Evolutionary conservation across 92 coral and sea anemone genomes (phyloP), one percentile per base, ranked within the genome.

Genomic region (Phenganax subtilis): DNA sequence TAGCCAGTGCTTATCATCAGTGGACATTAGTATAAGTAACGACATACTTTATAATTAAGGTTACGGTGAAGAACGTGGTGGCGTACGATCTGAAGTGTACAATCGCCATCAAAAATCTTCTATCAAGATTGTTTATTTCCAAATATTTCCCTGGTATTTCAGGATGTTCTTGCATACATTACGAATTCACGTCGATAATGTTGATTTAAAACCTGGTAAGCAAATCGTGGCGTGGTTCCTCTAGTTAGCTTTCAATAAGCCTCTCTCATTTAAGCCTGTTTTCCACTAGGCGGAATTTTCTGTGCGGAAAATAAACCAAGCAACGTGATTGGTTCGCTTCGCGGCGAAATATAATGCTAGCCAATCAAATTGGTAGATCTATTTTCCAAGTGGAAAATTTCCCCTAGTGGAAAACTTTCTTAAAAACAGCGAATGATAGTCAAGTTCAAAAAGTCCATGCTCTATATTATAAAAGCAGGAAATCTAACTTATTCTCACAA

Each of bases 141-240:
- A 92, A 31, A 89, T 91, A 69, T 92, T 87, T 58, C 99, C 97
- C 30, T 96, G 99, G 99, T 90, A 90, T 85, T 84, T 96, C 67
- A 87, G 97, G 82, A 87, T 91, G 75, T 96, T 90, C 76, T 76
- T 96, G 37, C 97, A 96, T 61, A 96, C 99, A 55, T 81, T 96
- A 28, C 92, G 87, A 81, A 90, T 96, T 85, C 89, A 82, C 75
- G 86, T 84, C 54, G 85, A 80, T 10, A 96, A 92, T n/a, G 87
- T 84, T 55, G 74, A 62, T 6, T 87, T 96, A 20, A 78, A 88
- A 72, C 97, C 99, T 75, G 96, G 99, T 92, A 67, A 61, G 77
- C n/a, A 47, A 8, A 28, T n/a, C 47, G 3, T 10, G 62, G 47
- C 47, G 47, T 37, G 47, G 47, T 37, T 37, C 47, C 3, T 37